A percentile compares a stretch with the other conserved stretches of the same genome.
Conservation (phyloP, 2,797 vertebrate species). For the Acropternis orthonyx region DNA sequence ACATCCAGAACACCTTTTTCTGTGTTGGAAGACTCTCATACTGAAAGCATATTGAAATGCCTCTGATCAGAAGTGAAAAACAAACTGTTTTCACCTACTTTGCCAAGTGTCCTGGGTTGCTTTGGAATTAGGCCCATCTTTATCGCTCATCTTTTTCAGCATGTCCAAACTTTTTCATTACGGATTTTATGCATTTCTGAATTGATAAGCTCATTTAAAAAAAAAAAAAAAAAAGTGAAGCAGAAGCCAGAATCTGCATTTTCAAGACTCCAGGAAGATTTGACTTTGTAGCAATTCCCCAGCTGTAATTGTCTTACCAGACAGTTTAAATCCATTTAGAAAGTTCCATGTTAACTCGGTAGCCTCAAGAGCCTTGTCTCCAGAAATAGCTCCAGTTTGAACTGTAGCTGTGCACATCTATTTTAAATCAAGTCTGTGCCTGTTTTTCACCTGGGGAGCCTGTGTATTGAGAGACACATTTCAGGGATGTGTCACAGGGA, state of each 20-base stretch:
- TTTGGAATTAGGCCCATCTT: neutral
- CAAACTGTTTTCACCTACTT: neutral
- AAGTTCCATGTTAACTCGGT: neutral
- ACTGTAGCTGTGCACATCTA: neutral
- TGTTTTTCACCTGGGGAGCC: neutral
- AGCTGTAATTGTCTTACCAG: neutral
- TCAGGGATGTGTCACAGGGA: neutral
- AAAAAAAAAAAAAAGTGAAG: neutral
- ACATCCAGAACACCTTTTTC: neutral
- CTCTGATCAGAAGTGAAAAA: neutral
- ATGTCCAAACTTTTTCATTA: neutral
- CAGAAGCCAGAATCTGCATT: neutral
- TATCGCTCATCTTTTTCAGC: neutral
- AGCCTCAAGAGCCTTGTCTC: neutral
- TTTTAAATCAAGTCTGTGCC: neutral
- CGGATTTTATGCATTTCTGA: neutral
- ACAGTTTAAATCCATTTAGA: slow-evolving; percentile 29
- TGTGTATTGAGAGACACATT: neutral
- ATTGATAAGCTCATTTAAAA: neutral
- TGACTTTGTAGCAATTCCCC: neutral
- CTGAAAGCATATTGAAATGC: neutral
- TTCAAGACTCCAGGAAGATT: slow-evolving; percentile 3
- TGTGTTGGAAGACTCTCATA: neutral
- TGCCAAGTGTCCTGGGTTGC: neutral
- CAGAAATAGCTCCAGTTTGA: neutral